Conservation (phyloP, 2,797 vertebrate genomes). For the Melanotaenia parkinsoni region DNA sequence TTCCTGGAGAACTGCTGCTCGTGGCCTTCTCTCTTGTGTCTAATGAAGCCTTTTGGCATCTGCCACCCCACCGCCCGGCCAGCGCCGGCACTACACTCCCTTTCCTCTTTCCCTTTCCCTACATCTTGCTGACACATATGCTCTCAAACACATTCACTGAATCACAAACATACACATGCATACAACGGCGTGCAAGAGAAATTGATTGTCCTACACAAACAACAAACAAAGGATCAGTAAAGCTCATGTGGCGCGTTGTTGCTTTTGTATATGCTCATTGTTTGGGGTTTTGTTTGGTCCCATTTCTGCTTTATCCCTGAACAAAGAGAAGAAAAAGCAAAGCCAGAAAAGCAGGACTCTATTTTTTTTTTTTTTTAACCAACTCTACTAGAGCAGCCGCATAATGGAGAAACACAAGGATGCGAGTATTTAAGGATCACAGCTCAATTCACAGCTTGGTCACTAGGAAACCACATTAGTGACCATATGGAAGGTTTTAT, state of each 20-base stretch:
- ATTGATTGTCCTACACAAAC: slow-evolving; percentile 62
- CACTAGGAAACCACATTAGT: slow-evolving; percentile 56
- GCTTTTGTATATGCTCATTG: slow-evolving; percentile 72
- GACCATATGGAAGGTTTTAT: slow-evolving; percentile 60
- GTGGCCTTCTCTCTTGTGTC: slow-evolving; percentile 68
- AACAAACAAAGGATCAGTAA: slow-evolving; percentile 73
- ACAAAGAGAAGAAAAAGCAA: slow-evolving; percentile 70
- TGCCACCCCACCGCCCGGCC: slow-evolving; percentile 61
- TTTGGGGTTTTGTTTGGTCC: slow-evolving; percentile 70
- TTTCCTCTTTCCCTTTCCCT: slow-evolving; percentile 53
- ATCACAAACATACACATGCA: slow-evolving; percentile 47
- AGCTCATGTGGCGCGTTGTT: slow-evolving; percentile 57
- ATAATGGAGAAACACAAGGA: slow-evolving; percentile 46
- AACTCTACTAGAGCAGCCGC: slow-evolving; percentile 55
- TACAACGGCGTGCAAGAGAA: slow-evolving; percentile 45
- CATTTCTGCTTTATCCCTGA: slow-evolving; percentile 70
- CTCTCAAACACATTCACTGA: slow-evolving; percentile 43
- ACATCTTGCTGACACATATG: slow-evolving; percentile 56
- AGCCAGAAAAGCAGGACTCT: slow-evolving; percentile 56
- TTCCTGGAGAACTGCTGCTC: slow-evolving; percentile 70
- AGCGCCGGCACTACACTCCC: slow-evolving; percentile 54
- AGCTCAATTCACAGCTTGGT: slow-evolving; percentile 49
- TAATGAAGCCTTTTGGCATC: slow-evolving; percentile 80
- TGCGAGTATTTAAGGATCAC: slow-evolving; percentile 67
- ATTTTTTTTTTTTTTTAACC: slow-evolving; percentile 56